Percentiles rank a stretch among this genome's conserved stretches.
Conservation (phyloP, 2,797 vertebrate species). For the Gila robusta region DNA sequence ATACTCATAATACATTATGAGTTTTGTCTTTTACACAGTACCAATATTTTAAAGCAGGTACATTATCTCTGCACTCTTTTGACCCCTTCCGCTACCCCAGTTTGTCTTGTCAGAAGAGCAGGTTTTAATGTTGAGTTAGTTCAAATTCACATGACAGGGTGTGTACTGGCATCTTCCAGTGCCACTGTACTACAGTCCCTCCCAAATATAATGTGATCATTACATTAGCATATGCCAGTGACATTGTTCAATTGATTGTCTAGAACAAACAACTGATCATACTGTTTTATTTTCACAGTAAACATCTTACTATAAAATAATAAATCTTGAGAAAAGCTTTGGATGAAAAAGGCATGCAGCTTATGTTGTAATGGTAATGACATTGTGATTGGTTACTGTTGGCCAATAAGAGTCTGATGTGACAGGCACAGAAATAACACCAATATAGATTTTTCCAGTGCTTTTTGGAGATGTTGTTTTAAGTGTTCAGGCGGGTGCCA, state of each 20-base stretch:
- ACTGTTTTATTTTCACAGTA: background rate
- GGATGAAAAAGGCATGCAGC: background rate
- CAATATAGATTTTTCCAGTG: conserved; percentile 83
- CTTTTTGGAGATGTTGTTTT: conserved; percentile 65
- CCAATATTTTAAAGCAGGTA: background rate
- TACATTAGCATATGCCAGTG: background rate
- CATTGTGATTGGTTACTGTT: conserved; percentile 34
- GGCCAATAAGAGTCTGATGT: conserved; percentile 40
- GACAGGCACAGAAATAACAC: conserved; percentile 72
- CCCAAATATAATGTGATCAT: conserved; percentile 4
- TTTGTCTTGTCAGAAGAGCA: background rate
- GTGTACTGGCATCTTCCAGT: background rate
- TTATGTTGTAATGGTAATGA: conserved; percentile 34
- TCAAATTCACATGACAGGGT: background rate
- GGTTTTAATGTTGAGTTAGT: conserved; percentile 12
- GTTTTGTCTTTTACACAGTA: background rate
- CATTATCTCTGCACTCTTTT: background rate
- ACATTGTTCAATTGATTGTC: no score
- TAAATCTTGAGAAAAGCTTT: background rate
- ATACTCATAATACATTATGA: no score
- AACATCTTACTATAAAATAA: background rate
- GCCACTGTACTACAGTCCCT: conserved; percentile 4
- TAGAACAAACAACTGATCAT: background rate
- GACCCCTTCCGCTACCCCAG: background rate
- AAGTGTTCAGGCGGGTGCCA: conserved; percentile 58